A percentile compares a stretch with the other conserved stretches of the same genome.
These are phyloP conservation scores for Apodemia zela DNA, from an alignment of 2,888 invertebrate species.

Conservation along the genomic window DNA sequence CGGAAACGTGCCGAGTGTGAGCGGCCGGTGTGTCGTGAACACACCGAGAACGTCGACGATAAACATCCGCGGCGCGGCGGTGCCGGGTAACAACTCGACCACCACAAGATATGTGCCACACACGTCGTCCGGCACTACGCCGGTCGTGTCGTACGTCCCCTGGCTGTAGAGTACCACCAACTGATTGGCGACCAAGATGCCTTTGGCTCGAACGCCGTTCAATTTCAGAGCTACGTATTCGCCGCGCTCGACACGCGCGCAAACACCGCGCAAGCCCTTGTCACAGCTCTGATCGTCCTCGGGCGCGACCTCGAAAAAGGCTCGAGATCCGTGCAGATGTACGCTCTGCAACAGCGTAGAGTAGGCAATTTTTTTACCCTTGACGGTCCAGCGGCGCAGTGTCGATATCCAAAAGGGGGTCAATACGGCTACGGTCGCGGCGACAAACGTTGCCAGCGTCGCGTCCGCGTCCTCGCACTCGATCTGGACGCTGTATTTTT, in stretches of 20 bases:
- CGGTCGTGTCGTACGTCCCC: conserved; percentile 6
- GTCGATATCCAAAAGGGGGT: conserved; percentile 8
- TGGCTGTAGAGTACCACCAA: background rate
- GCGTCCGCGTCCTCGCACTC: conserved; percentile 16
- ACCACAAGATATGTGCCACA: conserved; percentile 12
- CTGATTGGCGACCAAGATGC: conserved; percentile 6
- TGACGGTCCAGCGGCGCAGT: conserved; percentile 12
- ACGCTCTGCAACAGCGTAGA: conserved; percentile 9
- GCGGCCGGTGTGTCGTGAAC: conserved; percentile 12
- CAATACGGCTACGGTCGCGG: conserved; percentile 9
- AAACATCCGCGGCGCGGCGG: background rate
- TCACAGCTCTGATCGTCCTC: background rate
- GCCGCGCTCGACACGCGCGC: conserved; percentile 10
- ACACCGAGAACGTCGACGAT: conserved; percentile 14
- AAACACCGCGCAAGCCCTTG: background rate
- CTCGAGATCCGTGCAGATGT: conserved; percentile 15
- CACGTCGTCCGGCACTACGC: conserved; percentile 14
- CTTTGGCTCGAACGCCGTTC: conserved; percentile 14
- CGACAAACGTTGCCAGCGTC: background rate
- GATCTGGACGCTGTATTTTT: too few relatives aligned
- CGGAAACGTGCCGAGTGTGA: conserved; percentile 9
- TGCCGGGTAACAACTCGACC: conserved; percentile 6
- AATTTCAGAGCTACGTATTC: conserved; percentile 13
- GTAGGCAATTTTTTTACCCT: conserved; percentile 16
- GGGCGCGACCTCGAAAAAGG: conserved; percentile 1